Evolutionary conservation across 2,797 vertebrate genomes (phyloP), one percentile per base, ranked within the genome.

Genomic region (Lithobates pipiens): DNA sequence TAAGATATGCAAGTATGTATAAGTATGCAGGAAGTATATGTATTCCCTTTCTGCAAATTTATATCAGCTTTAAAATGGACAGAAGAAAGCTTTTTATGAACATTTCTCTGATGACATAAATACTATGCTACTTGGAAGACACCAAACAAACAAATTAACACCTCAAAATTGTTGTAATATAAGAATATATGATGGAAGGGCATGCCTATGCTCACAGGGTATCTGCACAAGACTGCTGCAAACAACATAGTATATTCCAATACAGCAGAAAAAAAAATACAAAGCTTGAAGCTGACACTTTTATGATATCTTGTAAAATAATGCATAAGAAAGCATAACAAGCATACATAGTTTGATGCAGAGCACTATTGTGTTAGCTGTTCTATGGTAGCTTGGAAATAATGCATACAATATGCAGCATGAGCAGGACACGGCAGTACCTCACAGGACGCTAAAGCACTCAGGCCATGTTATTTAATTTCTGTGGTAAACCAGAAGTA

Each of bases 101-200:
- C 84, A 87, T 82, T 90, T 90, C 89, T 89, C 73, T 25, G 44
- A 87, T 84, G 84, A 90, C 88, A 91, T 91, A 93, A 93, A 94
- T 94, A 4, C 46, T 50, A 16, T 50, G 34, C 34, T 36, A 36
- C 11, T 10, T 44, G 44, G 9, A 5, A 44, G 44, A 44, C 44
- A 44, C 7, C 44, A 1, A 44, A 11, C 44, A 44, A 44, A 44
- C 42, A 42, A 42, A 44, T 15, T 50, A 3, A 93, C 91, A 93
- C 93, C 94, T 91, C 89, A 92, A 94, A 92, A 89, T 92, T 92
- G 92, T 91, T 93, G 88, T 91, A 92, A 93, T 88, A 85, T 83
- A 89, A 88, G 89, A 70, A 80, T 89, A 88, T 89, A 90, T 87
- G 89, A 91, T 90, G 81, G 90, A 5, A 36, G 34, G 6, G 34